These are phyloP conservation scores for Heliornis fulica DNA, from an alignment of 2,113 vertebrate genomes.

Conservation along the genomic window DNA sequence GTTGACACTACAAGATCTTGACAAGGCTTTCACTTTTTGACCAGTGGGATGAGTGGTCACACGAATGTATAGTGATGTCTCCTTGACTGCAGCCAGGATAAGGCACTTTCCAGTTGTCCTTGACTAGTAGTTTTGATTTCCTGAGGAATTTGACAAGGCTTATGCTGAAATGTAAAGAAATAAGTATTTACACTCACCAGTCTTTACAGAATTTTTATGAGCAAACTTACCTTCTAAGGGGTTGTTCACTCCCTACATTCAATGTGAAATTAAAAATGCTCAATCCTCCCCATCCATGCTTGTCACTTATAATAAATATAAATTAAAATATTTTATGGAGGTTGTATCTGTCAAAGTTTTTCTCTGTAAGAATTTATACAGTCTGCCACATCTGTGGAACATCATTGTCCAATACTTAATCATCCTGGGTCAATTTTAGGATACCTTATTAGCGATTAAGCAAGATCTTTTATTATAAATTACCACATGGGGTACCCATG, in stretches of 20 bases:
- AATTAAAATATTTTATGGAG: rapidly evolving
- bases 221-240: not conserved
- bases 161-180: not conserved
- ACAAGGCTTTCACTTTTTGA: not conserved
- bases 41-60: not conserved
- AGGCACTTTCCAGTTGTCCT: not conserved
- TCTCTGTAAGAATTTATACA: rapidly evolving
- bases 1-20: not conserved
- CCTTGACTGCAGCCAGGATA: not conserved
- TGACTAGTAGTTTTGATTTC: not conserved
- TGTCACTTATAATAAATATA: not conserved
- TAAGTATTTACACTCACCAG: not conserved
- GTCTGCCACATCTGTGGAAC: not conserved
- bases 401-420: not conserved
- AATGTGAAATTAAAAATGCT: not conserved
- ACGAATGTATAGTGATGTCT: not conserved
- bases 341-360: not conserved
- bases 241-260: not conserved
- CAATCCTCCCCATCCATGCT: not conserved
- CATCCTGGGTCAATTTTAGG: not conserved
- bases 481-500: not conserved
- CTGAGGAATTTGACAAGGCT: not conserved
- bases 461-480: not conserved
- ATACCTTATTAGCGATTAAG: not conserved
- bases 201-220: not conserved